These are phyloP conservation scores for Tupaia chinensis DNA, from an alignment of 2,113 vertebrate species.

Conservation along the genomic window DNA sequence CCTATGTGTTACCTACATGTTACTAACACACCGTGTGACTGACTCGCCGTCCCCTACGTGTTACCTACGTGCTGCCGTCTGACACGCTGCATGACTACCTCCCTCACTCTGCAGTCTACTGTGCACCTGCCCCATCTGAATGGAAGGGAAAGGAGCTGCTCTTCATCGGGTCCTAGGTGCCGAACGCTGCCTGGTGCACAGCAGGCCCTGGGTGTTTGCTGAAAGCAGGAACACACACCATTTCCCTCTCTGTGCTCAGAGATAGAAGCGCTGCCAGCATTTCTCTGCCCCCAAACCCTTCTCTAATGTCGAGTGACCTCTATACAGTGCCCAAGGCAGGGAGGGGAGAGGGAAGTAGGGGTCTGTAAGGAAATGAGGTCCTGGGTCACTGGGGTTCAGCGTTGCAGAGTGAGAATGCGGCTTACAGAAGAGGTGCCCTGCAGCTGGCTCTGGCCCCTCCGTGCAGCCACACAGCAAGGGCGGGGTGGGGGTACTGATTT, in stretches of 20 bases:
- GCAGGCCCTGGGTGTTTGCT: neutral
- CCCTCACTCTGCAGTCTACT: neutral
- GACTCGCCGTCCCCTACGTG: too few relatives aligned
- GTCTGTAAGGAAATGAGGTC: neutral
- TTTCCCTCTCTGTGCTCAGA: neutral
- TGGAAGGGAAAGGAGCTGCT: neutral
- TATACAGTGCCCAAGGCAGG: neutral
- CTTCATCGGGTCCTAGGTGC: neutral
- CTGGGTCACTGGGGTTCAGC: neutral
- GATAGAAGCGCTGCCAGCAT: neutral
- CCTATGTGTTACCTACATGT: too few relatives aligned
- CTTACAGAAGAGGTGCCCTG: neutral
- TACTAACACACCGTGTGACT: too few relatives aligned
- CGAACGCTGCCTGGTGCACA: neutral
- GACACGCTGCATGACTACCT: too few relatives aligned
- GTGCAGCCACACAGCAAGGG: neutral
- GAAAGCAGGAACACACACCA: neutral
- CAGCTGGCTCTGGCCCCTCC: neutral
- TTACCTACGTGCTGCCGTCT: neutral
- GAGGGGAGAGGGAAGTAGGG: neutral
- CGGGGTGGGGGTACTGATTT: neutral
- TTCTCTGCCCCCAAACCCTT: conserved; percentile 1
- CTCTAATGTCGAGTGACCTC: neutral
- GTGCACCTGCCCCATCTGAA: neutral
- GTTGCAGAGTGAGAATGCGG: neutral